phyloP scores from a whole-genome alignment of 1,140 invertebrate genomes.

The Stegodyphus mimosarum region DNA sequence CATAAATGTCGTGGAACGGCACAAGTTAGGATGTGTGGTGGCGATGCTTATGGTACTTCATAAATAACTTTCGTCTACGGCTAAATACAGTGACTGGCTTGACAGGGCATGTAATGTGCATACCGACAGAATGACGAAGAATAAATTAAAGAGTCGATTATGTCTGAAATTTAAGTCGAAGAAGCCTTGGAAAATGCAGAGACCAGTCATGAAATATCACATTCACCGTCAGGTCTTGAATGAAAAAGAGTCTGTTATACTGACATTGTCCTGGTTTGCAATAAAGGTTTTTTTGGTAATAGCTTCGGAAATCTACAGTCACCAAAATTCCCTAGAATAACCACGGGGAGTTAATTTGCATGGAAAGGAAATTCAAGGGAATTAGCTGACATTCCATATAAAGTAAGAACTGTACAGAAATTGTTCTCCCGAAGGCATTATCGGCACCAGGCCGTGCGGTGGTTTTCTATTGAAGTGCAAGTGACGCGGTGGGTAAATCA shows the following conservation, averaged over 20 bases:
- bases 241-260: neutral
- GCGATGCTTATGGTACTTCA: neutral
- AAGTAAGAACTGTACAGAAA: constrained; percentile 6
- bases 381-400: neutral
- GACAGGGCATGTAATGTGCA: constrained; percentile 3
- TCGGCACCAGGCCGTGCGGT: constrained; percentile 4
- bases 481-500: constrained; percentile 28
- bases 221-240: constrained; percentile 3
- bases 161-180: neutral
- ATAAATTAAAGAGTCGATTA: constrained; percentile 26
- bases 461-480: constrained; percentile 6
- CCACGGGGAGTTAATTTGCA: neutral
- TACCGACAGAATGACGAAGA: neutral
- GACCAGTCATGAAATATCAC: constrained; percentile 25
- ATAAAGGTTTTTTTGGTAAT: constrained; percentile 20
- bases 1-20: constrained; percentile 21
- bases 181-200: constrained; percentile 8
- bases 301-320: constrained; percentile 14
- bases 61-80: constrained; percentile 6
- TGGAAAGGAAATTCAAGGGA: neutral
- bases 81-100: constrained; percentile 28
- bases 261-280: neutral
- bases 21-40: neutral
- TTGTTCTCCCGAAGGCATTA: neutral
- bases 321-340: neutral